A percentile compares a stretch with the other conserved stretches of the same genome.
Evolutionary conservation across 92 coral and sea anemone species (phyloP).

Genomic region (Ricordea florida): DNA sequence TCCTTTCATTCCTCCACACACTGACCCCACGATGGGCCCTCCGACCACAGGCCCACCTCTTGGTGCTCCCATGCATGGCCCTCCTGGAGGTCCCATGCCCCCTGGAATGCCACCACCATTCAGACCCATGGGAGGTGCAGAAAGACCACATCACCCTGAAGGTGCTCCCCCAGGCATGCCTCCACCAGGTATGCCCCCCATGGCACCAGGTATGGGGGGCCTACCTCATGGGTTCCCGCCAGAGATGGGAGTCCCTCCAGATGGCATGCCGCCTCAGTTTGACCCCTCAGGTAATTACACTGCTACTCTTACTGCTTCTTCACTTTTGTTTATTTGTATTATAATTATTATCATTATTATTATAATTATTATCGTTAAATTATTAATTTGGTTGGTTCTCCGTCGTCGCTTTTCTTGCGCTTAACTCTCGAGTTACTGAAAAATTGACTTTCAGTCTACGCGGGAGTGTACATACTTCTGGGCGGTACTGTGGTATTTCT

Average conservation of each 20-base stretch:
- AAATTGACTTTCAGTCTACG: too few relatives aligned
- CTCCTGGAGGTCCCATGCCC: slow-evolving; percentile 73
- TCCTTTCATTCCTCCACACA: slow-evolving; percentile 80
- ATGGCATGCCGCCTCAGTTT: slow-evolving; percentile 88
- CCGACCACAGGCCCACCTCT: slow-evolving; percentile 75
- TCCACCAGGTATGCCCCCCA: slow-evolving; percentile 88
- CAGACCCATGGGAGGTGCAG: slow-evolving; percentile 74
- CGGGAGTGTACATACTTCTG: too few relatives aligned
- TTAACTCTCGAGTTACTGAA: too few relatives aligned
- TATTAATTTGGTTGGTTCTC: too few relatives aligned
- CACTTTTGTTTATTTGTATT: too few relatives aligned
- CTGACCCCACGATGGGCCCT: slow-evolving; percentile 85
- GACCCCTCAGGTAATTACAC: slow-evolving; percentile 70
- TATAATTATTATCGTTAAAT: too few relatives aligned
- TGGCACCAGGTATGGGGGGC: slow-evolving; percentile 73
- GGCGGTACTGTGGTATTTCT: too few relatives aligned
- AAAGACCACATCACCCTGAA: slow-evolving; percentile 62
- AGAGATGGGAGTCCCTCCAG: slow-evolving; percentile 83
- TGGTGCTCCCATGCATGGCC: slow-evolving; percentile 80
- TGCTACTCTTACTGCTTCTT: too few relatives aligned
- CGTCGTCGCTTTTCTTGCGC: too few relatives aligned
- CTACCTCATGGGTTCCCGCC: slow-evolving; percentile 79
- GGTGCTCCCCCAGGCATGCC: slow-evolving; percentile 83
- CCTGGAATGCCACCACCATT: slow-evolving; percentile 90
- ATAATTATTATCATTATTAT: background rate